Base-by-base conservation (phyloP, 2,797 vertebrate genomes). In the Chelmon rostratus region DNA sequence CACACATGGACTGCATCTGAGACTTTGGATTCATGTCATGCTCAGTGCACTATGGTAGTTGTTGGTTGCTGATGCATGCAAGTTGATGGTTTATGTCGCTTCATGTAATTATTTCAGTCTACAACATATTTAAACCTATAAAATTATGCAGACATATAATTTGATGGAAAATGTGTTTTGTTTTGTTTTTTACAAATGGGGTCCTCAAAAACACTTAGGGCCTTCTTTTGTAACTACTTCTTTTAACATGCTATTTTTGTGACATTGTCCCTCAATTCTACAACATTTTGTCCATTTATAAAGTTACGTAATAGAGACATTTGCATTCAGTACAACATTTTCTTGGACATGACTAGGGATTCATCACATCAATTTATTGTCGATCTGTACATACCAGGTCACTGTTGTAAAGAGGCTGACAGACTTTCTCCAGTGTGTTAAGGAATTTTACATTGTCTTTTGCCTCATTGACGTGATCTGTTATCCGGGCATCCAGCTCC, bases 401-500 rank as follows among this genome's bases (percentile, higher is more conserved):
- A 74, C 68, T 91, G 76, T 82, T 94, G 81, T 97, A 97, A 69
- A 97, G 95, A 7, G 96, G 96, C 5, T 94, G 94, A 84, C 95
- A 96, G 46, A 96, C 91, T 84, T 94, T 95, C 86, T 96, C 96
- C 78, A 97, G 89, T 3, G 89, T 94, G 49, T 82, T 23, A 58
- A 97, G 90, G 84, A 96, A 96, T 85, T 95, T 96, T 16, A 96
- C 94, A 82, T 96, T 97, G 85, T 96, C 96, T 89, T 96, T 96
- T 2, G 96, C 95, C 86, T 97, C 96, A 88, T 96, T 96, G 68
- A 93, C 94, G 71, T 93, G 92, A 67, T 96, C 92, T 23, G 95
- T 97, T 84, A 97, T 94, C 88, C 87, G 95, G 56, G 82, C 89
- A 89, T 96, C 95, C 86, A 97, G 82, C 37, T 95, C 93, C 85